A percentile compares a stretch with the other conserved stretches of the same genome.
These are phyloP conservation scores for Drosophila demipolita DNA, from an alignment of 2,888 invertebrate genomes.

Conservation along the genomic window DNA sequence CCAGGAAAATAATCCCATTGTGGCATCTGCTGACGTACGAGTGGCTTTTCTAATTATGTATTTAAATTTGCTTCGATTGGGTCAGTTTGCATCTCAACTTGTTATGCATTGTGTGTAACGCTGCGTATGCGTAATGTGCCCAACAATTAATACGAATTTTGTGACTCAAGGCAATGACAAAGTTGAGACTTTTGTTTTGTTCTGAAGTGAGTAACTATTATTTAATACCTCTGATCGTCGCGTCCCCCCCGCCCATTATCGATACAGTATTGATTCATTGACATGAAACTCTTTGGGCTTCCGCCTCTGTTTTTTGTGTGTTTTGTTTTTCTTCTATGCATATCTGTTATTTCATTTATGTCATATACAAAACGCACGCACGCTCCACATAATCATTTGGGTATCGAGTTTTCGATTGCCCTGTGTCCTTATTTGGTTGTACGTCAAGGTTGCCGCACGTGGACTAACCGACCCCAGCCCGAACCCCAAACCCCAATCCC, in stretches of 20 bases:
- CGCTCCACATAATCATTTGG: slow-evolving; percentile 53
- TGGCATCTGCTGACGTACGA: neutral
- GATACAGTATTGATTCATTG: slow-evolving; percentile 52
- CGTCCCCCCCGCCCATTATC: slow-evolving; percentile 32
- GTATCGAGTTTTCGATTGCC: slow-evolving; percentile 45
- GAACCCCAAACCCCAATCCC: neutral
- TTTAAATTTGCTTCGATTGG: slow-evolving; percentile 23
- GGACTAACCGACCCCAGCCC: slow-evolving; percentile 28
- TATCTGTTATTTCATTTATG: slow-evolving; percentile 70
- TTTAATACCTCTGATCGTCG: slow-evolving; percentile 38
- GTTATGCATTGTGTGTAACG: slow-evolving; percentile 6
- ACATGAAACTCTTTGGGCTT: slow-evolving; percentile 10
- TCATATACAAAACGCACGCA: slow-evolving; percentile 70
- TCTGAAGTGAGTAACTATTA: slow-evolving; percentile 12
- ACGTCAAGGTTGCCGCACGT: slow-evolving; percentile 61
- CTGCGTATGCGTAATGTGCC: slow-evolving; percentile 51
- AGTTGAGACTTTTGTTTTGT: slow-evolving; percentile 1
- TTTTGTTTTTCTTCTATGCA: neutral
- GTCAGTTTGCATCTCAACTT: neutral
- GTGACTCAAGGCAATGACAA: slow-evolving; percentile 28
- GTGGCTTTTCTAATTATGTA: slow-evolving; percentile 3
- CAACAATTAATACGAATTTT: neutral
- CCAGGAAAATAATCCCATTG: neutral
- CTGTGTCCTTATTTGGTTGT: slow-evolving; percentile 24
- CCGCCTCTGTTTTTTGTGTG: slow-evolving; percentile 6